Base-by-base conservation (phyloP, 2,888 invertebrate species). In the Biston stratarius region DNA sequence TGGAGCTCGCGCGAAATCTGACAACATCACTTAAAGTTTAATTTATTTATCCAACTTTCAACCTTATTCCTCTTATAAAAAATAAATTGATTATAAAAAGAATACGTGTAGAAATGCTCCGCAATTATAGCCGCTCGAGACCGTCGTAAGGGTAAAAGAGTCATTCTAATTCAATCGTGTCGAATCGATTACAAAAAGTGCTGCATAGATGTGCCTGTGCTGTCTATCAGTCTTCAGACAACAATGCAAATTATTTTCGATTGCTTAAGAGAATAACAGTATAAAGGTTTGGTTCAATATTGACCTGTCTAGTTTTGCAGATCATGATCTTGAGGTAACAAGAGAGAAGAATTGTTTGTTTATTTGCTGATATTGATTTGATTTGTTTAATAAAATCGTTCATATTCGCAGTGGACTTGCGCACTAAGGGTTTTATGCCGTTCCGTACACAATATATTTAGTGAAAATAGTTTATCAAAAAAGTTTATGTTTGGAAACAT, bases 181-280 rank as follows among this genome's bases (percentile, higher is more conserved):
- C 78, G 74, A 81, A 82, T 80, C 80, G 78, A 84, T 86, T 86
- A 81, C 81, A 83, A 82, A 83, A 86, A 83, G 69, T 77, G 73
- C 70, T 73, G 74, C 73, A 79, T 79, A 76, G 75, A 71, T 69
- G 75, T 71, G 70, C 66, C 77, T 79, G 76, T 74, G 70, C 74
- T 73, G 77, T 75, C 75, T 70, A 76, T 81, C 77, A 72, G 51
- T 52, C 42, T 52, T n/a, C 66, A 73, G 72, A 75, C 75, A 74
- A 77, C 76, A 74, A 71, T 71, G 70, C 67, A 66, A 73, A 74
- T 72, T 56, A 72, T 73, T 67, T 47, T 61, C 11, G 57, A 72
- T 72, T 73, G 70, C 67, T 56, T 52, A 55, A 67, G 62, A 67
- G 53, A 60, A 63, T 56, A 53, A 62, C 63, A 44, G 53, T 51